phyloP scores from a whole-genome alignment of 2,113 vertebrate species.

The Recurvirostra avosetta region DNA sequence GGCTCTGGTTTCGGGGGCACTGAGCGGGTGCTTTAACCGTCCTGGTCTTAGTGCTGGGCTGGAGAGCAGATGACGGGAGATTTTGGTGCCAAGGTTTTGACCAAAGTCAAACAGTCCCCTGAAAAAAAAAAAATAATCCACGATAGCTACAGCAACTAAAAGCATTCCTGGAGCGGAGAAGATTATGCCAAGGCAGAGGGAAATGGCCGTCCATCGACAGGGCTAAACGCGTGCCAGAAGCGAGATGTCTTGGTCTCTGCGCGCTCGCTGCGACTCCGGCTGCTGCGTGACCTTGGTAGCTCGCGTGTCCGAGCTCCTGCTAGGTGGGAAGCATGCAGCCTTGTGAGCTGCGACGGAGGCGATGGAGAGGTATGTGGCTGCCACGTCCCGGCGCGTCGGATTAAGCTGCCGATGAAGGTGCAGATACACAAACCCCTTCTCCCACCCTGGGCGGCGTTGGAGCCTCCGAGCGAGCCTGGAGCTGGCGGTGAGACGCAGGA shows the following conservation, averaged over 20 bases:
- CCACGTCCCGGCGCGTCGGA: rapidly evolving
- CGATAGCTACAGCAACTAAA: neutral
- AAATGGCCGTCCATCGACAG: neutral
- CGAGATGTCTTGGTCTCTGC: rapidly evolving
- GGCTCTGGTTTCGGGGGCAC: neutral
- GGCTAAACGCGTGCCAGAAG: rapidly evolving
- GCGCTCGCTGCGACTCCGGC: neutral
- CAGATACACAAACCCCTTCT: neutral
- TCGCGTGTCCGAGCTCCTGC: neutral
- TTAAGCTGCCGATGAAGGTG: neutral
- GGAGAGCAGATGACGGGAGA: neutral
- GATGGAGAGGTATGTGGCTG: rapidly evolving
- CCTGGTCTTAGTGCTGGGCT: neutral
- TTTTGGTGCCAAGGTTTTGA: neutral
- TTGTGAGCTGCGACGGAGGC: neutral
- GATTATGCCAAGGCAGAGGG: neutral
- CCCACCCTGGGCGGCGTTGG: rapidly evolving
- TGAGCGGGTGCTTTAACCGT: rapidly evolving
- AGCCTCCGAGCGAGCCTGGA: neutral
- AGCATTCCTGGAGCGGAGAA: neutral
- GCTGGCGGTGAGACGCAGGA: neutral
- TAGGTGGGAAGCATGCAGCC: neutral
- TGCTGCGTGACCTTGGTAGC: neutral
- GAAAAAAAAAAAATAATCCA: neutral
- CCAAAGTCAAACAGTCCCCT: neutral